A percentile compares a stretch with the other conserved stretches of the same genome.
Conservation (phyloP, 2,113 vertebrate genomes). For the Brachyhypopomus gauderio region DNA sequence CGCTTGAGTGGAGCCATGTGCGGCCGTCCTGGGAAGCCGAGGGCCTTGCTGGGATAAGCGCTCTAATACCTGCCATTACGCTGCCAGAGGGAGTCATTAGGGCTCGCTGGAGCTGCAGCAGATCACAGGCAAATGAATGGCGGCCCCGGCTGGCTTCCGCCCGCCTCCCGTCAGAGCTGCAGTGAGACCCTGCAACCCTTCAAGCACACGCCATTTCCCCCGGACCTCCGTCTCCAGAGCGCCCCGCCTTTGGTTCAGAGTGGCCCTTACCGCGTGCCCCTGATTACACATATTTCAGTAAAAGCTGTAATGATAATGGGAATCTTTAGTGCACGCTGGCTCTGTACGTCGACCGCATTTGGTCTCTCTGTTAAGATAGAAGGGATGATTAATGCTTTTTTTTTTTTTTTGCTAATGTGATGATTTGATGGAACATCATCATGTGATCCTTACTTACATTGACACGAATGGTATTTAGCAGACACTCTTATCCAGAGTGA, state of each 20-base stretch:
- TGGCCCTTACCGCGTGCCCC: not conserved
- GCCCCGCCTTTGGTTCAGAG: not conserved
- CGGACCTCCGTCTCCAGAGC: not conserved
- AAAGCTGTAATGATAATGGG: not conserved
- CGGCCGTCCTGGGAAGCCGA: conserved; percentile 41
- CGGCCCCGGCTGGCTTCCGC: conserved; percentile 48
- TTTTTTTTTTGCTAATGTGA: not conserved
- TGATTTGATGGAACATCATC: not conserved
- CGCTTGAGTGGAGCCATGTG: conserved; percentile 56
- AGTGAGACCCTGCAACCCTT: conserved; percentile 36
- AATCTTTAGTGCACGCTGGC: not conserved
- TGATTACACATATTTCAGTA: not conserved
- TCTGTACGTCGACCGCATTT: not conserved
- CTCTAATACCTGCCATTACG: conserved; percentile 67
- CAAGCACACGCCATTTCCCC: not conserved
- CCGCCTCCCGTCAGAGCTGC: conserved; percentile 38
- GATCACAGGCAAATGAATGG: conserved; percentile 57
- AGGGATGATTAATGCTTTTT: not conserved
- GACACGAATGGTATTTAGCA: no score
- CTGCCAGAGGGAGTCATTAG: conserved; percentile 64
- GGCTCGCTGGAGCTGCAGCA: conserved; percentile 50
- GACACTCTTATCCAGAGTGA: no score
- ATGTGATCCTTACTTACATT: not conserved
- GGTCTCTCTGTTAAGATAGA: not conserved
- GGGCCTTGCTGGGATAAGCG: conserved; percentile 55